Evolutionary conservation across 2,797 vertebrate species (phyloP), one percentile per base, ranked within the genome.

Genomic region (Chrosomus eos): DNA sequence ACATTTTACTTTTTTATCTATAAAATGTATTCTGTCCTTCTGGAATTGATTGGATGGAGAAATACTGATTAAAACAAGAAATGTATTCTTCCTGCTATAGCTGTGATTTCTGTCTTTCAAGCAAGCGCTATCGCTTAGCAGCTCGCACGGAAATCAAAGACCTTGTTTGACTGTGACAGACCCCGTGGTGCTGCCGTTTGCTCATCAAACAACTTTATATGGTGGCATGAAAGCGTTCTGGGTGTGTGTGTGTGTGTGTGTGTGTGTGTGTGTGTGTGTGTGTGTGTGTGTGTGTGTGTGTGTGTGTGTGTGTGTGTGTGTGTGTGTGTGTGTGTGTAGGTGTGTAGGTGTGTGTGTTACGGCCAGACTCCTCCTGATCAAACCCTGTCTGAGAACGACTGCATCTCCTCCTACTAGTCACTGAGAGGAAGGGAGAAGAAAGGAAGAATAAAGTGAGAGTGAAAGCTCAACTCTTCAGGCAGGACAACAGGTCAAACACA

Each of bases 71-170:
- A 51, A 43, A 45, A 28, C 53, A 36, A 58, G 51, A n/a, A n/a
- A n/a, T 58, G 33, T 38, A 26, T 60, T 40, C 16, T 38, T 26
- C 11, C n/a, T 1, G n/a, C 55, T 38, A 43, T 9, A 45, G 55
- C 55, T 6, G 38, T 21, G n/a, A 40, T 62, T 62, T 28, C 55
- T 7, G 36, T 78, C 26, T 71, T 82, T 68, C 79, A 79, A 70
- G 73, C 66, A 73, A 48, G 28, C 77, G 73, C 82, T 89, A 84
- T 86, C 67, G 82, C 82, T 85, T 85, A 79, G 81, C 80, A 10
- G 76, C 80, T 89, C 53, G 48, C 72, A 89, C 64, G 62, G 80
- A 86, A 83, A 90, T 90, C 82, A 89, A 88, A 88, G 76, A 71
- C 81, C 55, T 66, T 86, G 86, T 87, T 84, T 82, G 79, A 76